Conservation (phyloP, 2,113 vertebrate genomes). For the Sciurus niger region DNA sequence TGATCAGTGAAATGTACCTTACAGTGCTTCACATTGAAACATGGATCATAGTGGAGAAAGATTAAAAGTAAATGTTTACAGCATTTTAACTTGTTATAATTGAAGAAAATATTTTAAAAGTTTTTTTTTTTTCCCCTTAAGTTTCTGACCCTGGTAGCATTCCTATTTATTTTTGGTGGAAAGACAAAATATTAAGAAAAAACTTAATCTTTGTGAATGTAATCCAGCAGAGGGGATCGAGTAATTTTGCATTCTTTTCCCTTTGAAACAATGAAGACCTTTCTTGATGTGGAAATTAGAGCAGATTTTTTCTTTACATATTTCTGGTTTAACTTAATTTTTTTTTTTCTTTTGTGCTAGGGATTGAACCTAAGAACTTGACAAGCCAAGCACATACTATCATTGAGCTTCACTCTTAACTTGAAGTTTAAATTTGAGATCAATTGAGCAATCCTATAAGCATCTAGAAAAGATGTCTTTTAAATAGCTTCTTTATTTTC, state of each 20-base stretch:
- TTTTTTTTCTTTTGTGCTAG: not conserved
- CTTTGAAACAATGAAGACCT: not conserved
- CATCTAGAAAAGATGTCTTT: not conserved
- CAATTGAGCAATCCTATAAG: not conserved
- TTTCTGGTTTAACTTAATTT: not conserved
- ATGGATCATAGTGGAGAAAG: not conserved
- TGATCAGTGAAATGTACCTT: not conserved
- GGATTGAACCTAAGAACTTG: not conserved
- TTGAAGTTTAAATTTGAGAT: not conserved
- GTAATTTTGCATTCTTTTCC: conserved; percentile 7
- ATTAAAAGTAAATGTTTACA: not conserved
- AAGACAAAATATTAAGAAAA: not conserved
- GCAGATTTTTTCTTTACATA: not conserved
- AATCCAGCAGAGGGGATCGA: not conserved
- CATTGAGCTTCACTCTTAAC: not conserved
- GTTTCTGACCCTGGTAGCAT: not conserved
- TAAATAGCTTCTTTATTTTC: conserved; percentile 33
- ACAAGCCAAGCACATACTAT: no score
- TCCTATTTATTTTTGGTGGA: conserved; percentile 33
- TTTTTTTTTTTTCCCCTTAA: not conserved
- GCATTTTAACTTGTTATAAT: not conserved
- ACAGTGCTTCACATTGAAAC: not conserved
- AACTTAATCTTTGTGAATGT: not conserved
- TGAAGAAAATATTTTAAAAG: not conserved
- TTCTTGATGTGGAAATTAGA: not conserved